phyloP scores from a whole-genome alignment of 2,113 vertebrate genomes.

The Dicentrarchus labrax region DNA sequence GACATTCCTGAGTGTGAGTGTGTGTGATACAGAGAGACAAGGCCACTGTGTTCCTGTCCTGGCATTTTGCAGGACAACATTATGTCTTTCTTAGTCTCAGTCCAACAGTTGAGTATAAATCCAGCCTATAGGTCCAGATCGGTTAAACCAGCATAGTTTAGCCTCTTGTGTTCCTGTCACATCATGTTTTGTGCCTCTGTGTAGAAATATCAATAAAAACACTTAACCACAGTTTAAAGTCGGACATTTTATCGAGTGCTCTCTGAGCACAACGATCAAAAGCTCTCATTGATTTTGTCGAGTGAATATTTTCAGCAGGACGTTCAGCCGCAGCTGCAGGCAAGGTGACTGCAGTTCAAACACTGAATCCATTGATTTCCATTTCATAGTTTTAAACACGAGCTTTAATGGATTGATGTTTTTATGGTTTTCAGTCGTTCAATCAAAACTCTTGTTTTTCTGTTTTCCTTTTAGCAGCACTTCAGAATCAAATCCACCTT shows the following conservation, averaged over 20 bases:
- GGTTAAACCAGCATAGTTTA: neutral
- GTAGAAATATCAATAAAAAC: constrained; percentile 29
- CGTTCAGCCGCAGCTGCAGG: constrained; percentile 8
- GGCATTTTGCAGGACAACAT: constrained; percentile 42
- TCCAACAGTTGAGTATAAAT: neutral
- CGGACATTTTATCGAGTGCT: neutral
- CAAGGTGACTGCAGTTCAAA: constrained; percentile 37
- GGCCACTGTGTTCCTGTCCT: constrained; percentile 40
- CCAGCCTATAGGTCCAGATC: neutral
- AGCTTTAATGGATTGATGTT: neutral
- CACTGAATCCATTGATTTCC: neutral
- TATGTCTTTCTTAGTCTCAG: neutral
- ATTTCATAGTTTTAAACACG: neutral
- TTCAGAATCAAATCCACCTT: no score
- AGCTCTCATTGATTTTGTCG: neutral
- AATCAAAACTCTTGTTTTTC: neutral
- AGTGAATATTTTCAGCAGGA: neutral
- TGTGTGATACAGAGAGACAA: neutral
- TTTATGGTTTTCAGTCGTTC: neutral
- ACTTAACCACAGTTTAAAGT: constrained; percentile 28
- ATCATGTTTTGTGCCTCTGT: neutral
- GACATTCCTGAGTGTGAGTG: constrained; percentile 61
- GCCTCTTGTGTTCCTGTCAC: neutral
- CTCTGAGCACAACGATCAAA: neutral
- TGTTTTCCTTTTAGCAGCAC: no score